A percentile compares a stretch with the other conserved stretches of the same genome.
phyloP scores from a whole-genome alignment of 2,888 invertebrate species.

The Epistrophella euchroma region DNA sequence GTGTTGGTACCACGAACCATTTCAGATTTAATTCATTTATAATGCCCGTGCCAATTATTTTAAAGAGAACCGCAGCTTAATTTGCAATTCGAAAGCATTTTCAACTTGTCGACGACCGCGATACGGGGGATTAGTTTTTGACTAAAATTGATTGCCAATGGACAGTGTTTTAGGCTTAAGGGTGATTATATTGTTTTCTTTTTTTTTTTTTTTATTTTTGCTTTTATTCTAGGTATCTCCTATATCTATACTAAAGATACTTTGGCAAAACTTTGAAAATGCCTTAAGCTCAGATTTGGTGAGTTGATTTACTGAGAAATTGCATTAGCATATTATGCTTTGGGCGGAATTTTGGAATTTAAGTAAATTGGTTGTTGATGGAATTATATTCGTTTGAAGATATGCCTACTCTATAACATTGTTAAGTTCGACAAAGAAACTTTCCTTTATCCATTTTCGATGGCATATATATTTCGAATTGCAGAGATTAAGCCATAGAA shows the following conservation, averaged over 20 bases:
- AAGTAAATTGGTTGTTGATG: slow-evolving; percentile 10
- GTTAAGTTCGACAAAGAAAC: slow-evolving; percentile 4
- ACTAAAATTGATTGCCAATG: slow-evolving; percentile 65
- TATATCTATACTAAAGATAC: background rate
- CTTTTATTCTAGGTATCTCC: background rate
- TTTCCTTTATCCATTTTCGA: background rate
- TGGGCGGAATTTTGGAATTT: background rate
- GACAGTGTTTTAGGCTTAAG: slow-evolving; percentile 13
- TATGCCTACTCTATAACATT: background rate
- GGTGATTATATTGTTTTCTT: slow-evolving; percentile 13
- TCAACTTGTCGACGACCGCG: slow-evolving; percentile 51
- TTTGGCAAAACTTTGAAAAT: slow-evolving; percentile 21
- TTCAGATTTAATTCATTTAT: slow-evolving; percentile 67
- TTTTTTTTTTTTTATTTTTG: slow-evolving; percentile 2
- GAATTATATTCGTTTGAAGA: background rate
- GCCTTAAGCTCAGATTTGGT: slow-evolving; percentile 45
- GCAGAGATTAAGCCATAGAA: background rate
- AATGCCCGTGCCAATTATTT: slow-evolving; percentile 66
- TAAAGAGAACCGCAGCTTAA: slow-evolving; percentile 61
- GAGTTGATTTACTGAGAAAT: slow-evolving; percentile 41
- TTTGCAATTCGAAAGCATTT: slow-evolving; percentile 58
- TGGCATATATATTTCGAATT: background rate
- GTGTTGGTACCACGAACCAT: slow-evolving; percentile 52
- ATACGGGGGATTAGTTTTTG: slow-evolving; percentile 65
- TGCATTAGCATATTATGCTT: slow-evolving; percentile 58